These are phyloP conservation scores for Macrobrachium rosenbergii DNA, from an alignment of 1,140 invertebrate species.

Conservation along the genomic window DNA sequence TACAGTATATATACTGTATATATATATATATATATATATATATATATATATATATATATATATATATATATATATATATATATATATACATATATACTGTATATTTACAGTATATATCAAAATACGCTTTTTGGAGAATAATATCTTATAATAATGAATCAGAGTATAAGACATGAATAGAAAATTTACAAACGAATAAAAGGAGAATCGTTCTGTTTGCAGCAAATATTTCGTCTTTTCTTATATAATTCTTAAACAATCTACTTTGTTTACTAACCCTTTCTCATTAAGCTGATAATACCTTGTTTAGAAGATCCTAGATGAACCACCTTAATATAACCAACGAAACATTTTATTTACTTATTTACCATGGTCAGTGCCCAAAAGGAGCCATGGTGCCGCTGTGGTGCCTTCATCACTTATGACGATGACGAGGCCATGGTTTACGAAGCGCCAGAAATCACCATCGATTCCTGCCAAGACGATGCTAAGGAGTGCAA, in stretches of 20 bases:
- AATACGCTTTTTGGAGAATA: too few relatives aligned
- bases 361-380: neutral
- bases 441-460: slow-evolving; percentile 13
- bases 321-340: too few relatives aligned
- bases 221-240: neutral
- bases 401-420: slow-evolving; percentile 20
- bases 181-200: neutral
- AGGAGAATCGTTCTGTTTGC: neutral
- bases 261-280: neutral
- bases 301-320: too few relatives aligned
- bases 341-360: too few relatives aligned
- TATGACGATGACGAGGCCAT: neutral
- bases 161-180: too few relatives aligned
- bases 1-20: neutral
- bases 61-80: slow-evolving; percentile 15
- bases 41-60: neutral
- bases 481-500: slow-evolving; percentile 8
- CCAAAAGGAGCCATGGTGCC: slow-evolving; percentile 11
- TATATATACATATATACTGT: neutral
- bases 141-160: too few relatives aligned
- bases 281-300: too few relatives aligned
- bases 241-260: neutral
- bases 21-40: slow-evolving; percentile 19
- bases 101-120: neutral
- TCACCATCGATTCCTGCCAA: slow-evolving; percentile 13